Base-by-base conservation (phyloP, 1,140 invertebrate species). In the Apis dorsata region DNA sequence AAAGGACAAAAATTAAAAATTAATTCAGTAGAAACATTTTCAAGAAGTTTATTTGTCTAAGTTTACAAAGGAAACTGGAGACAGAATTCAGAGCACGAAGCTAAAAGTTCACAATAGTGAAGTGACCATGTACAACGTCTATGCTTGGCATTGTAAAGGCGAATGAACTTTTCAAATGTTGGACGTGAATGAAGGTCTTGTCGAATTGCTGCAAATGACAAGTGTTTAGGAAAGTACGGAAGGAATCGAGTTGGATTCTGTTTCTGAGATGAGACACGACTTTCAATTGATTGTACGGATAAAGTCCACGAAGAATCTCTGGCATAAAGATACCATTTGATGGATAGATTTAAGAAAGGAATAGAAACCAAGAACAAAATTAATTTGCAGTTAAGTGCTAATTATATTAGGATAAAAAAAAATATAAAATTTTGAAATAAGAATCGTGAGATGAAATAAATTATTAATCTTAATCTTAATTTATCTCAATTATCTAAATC, bases 201-300 rank as follows among this genome's bases (percentile, higher is more conserved):
- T 57, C 51, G 21, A 7, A 70, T n/a, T 11, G 44, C 15, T 57
- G 70, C 70, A 34, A 72, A 72, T 72, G 53, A 72, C 70, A 72
- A 72, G 70, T 72, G 70, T 57, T 72, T 59, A 72, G 70, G 28
- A 72, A 57, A 57, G 70, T 53, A 34, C 24, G 11, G 53, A 12
- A n/a, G 70, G 24, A 5, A 72, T 72, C 53, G 55, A 72, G 70
- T 34, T 51, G 70, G 24, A n/a, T 72, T 69, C 68, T 69, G 49
- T 51, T 72, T 59, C 70, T 24, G 24, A 59, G 28, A 53, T 57
- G 28, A 72, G 53, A 57, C 57, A 57, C 17, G 24, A 4, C 21
- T 17, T 24, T 72, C 5, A 72, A 72, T 72, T 24, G 51, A 34
- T 57, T 19, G 11, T 24, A 24, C 44, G 34, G 34, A 44, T 51